These are phyloP conservation scores for Sycon ciliatum DNA, from an alignment of 37 sponge, comb jelly and placozoan genomes.

Conservation along the genomic window DNA sequence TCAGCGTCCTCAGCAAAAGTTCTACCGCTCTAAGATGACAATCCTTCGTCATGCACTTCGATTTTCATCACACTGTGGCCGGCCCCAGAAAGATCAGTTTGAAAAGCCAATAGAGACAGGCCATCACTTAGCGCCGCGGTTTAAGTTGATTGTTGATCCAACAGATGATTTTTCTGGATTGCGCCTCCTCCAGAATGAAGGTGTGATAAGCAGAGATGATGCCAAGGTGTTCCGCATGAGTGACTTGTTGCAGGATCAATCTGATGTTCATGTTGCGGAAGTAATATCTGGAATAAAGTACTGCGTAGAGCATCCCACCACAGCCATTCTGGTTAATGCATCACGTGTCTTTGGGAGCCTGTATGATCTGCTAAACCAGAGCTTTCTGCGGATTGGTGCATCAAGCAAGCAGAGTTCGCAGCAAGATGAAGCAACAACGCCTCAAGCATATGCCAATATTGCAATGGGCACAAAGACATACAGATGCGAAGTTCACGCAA, in stretches of 20 bases:
- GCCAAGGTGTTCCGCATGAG: background rate
- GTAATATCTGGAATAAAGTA: background rate
- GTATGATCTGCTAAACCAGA: background rate
- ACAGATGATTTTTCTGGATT: background rate
- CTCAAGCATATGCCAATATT: background rate
- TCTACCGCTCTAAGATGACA: too few species aligned
- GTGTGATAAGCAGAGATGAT: background rate
- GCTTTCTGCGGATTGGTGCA: constrained; percentile 38
- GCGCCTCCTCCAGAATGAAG: background rate
- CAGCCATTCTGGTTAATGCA: background rate
- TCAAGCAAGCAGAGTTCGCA: constrained; percentile 9
- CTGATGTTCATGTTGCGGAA: background rate
- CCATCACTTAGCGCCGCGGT: background rate
- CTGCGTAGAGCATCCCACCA: background rate
- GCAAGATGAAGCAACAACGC: too few species aligned
- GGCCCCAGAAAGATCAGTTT: too few species aligned
- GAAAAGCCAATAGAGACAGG: too few species aligned
- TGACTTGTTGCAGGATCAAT: background rate
- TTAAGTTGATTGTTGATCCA: background rate
- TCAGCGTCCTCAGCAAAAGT: too few species aligned
- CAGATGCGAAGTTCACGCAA: background rate
- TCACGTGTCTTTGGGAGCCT: background rate
- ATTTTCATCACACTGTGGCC: too few species aligned
- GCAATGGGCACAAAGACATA: background rate
- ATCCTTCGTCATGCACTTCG: too few species aligned